Base-by-base conservation (phyloP, 1,140 invertebrate genomes). In the Aphaenogaster ashmeadi region DNA sequence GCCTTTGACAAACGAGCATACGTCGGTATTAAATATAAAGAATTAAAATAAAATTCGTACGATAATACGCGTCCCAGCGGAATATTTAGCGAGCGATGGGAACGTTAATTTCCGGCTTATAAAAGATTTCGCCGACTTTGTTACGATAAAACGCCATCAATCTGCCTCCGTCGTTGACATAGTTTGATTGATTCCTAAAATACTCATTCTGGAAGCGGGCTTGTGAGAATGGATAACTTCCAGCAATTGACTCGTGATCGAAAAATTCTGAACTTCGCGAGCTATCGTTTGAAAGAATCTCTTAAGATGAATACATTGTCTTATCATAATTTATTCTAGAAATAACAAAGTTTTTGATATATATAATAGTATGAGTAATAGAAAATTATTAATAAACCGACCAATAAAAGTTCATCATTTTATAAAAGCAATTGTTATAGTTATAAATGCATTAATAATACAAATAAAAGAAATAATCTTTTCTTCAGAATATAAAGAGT, bases 131-230 rank as follows among this genome's bases (percentile, higher is more conserved):
- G 11, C 5, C 27, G 27, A 1, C 41, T 78, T 78, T 64, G 18
- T 78, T 64, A 50, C 58, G 56, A 44, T 21, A 18, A 54, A 36
- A 62, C n/a, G 11, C 9, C 11, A 21, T 62, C 41, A 64, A 36
- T 78, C 44, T 78, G 3, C 15, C 33, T 52, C n/a, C 38, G 1
- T 71, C 50, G 21, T 64, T 78, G 41, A 78, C 38, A 64, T 64
- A 78, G 58, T 62, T 64, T 41, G 44, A 78, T 64, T 60, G 75
- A 78, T 78, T 78, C 11, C 18, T 62, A n/a, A 78, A 44, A 62
- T 36, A 33, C 15, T 15, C 8, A 21, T 44, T 78, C 36, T 18
- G 13, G 6, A 9, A 54, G 3, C 5, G 13, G 27, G n/a, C 15
- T 41, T 75, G 52, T 11, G 11, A 47, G 58, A 9, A 78, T 33